Percentiles rank a stretch among this genome's conserved stretches.
Evolutionary conservation across 2,113 vertebrate species (phyloP).

Genomic region (Saccopteryx leptura): DNA sequence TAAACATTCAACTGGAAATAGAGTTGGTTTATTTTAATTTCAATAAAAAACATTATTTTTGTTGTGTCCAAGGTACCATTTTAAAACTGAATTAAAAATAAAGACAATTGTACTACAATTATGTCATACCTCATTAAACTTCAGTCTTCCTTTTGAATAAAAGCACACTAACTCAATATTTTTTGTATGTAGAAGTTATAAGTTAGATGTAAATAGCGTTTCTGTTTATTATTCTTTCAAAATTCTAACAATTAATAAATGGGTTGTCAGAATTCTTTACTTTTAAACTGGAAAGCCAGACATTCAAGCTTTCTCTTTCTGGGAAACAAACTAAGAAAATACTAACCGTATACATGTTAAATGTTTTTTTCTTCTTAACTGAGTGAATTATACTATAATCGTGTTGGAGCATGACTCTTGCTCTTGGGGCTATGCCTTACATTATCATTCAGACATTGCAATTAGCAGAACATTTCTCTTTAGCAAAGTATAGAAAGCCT

Average conservation of each 20-base stretch:
- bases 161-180: not conserved
- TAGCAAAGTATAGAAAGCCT: not conserved
- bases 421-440: not conserved
- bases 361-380: not conserved
- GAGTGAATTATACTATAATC: not conserved
- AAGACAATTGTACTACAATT: not conserved
- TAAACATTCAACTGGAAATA: slow-evolving; percentile 3
- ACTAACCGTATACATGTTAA: not conserved
- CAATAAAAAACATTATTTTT: not conserved
- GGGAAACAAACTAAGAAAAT: slow-evolving; percentile 3
- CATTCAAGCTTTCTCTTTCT: slow-evolving; percentile 12
- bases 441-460: not conserved
- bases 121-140: not conserved
- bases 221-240: not conserved
- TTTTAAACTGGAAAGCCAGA: not conserved
- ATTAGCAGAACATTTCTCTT: not conserved
- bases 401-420: not conserved
- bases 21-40: slow-evolving; percentile 45
- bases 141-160: not conserved
- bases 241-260: not conserved
- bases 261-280: not conserved
- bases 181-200: not conserved
- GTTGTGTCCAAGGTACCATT: not conserved
- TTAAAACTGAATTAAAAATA: slow-evolving; percentile 61
- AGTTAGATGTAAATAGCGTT: not conserved